phyloP scores from a whole-genome alignment of 2,113 vertebrate genomes.

The Psephotus haematonotus region DNA sequence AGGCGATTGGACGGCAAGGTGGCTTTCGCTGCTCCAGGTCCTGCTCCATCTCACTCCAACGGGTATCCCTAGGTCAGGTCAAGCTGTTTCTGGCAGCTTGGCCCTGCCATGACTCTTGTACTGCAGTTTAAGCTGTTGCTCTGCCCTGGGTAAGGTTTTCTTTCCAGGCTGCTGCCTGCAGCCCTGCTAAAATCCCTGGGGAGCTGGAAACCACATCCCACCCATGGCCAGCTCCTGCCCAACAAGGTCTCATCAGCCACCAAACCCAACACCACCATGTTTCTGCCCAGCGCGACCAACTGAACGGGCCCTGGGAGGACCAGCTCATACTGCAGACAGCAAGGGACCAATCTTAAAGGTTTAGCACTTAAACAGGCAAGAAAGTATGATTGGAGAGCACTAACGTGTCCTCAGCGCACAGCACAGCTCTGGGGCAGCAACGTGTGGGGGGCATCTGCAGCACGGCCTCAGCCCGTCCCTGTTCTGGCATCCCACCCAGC shows the following conservation, averaged over 20 bases:
- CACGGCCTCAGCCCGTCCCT: accelerated
- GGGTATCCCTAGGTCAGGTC: too few relatives aligned
- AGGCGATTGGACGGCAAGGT: accelerated
- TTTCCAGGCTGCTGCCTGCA: neutral
- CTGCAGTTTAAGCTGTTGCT: neutral
- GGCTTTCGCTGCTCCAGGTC: too few relatives aligned
- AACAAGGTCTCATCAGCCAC: neutral
- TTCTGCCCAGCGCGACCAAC: accelerated
- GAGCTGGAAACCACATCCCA: too few relatives aligned
- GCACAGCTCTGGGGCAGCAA: neutral
- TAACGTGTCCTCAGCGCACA: accelerated
- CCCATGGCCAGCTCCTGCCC: neutral
- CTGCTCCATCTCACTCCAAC: neutral
- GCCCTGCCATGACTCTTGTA: accelerated
- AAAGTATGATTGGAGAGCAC: neutral
- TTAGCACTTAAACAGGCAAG: neutral
- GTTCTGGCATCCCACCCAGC: too few relatives aligned
- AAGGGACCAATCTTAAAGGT: accelerated
- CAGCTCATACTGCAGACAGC: neutral
- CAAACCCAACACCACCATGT: neutral
- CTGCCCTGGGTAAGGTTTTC: neutral
- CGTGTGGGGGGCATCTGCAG: accelerated
- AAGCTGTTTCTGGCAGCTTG: neutral
- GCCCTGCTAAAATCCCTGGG: neutral
- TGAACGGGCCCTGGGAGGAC: neutral